A percentile compares a stretch with the other conserved stretches of the same genome.
phyloP scores from a whole-genome alignment of 2,888 invertebrate genomes.

The Sturmia bella region DNA sequence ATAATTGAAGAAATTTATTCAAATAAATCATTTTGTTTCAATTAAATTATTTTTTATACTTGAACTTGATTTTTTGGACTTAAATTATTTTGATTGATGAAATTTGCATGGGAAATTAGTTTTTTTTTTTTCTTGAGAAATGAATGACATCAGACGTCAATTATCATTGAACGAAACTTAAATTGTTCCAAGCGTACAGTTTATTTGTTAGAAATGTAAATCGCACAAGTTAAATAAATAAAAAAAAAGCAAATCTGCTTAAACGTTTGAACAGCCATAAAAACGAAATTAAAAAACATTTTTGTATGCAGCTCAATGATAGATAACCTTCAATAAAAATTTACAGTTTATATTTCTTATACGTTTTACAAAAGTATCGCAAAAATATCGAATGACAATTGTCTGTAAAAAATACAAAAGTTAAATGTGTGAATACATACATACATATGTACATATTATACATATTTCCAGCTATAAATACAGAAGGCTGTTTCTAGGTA shows the following conservation, averaged over 20 bases:
- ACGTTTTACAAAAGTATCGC: too few species aligned
- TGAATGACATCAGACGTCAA: conserved; percentile 37
- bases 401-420: too few species aligned
- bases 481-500: too few species aligned
- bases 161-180: conserved; percentile 12
- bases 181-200: neutral
- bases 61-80: conserved; percentile 53
- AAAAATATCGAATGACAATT: too few species aligned
- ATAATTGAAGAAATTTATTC: conserved; percentile 21
- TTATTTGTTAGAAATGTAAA: conserved; percentile 1
- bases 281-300: neutral
- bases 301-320: too few species aligned
- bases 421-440: too few species aligned
- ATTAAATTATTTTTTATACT: conserved; percentile 32
- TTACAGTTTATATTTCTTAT: too few species aligned
- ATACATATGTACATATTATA: too few species aligned
- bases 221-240: neutral
- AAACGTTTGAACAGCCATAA: neutral
- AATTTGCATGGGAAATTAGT: conserved; percentile 31
- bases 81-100: conserved; percentile 33
- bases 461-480: too few species aligned
- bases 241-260: neutral
- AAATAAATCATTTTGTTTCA: conserved; percentile 37
- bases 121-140: conserved; percentile 31
- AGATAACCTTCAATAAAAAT: too few species aligned